Conservation (phyloP, 2,797 vertebrate genomes). For the Spheniscus humboldti region DNA sequence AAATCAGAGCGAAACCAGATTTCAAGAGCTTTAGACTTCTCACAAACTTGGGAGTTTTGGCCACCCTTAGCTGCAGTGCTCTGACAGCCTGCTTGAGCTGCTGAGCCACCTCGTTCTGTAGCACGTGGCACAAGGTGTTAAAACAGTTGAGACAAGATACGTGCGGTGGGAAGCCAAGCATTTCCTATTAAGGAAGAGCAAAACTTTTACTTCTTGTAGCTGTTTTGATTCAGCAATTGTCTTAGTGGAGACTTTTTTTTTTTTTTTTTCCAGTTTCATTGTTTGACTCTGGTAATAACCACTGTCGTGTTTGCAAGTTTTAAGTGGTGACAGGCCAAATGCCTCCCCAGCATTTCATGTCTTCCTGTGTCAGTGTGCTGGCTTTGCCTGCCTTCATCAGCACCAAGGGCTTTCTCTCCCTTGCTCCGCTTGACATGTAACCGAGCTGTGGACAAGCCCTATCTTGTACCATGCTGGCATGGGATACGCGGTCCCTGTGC, state of each 20-base stretch:
- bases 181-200: neutral
- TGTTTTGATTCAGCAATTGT: neutral
- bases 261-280: neutral
- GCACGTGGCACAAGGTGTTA: neutral
- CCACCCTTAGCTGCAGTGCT: neutral
- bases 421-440: neutral
- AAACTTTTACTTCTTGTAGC: neutral
- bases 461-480: neutral
- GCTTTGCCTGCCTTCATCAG: neutral
- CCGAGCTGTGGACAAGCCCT: neutral
- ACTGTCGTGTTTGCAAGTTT: neutral
- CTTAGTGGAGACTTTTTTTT: neutral
- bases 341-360: neutral
- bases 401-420: neutral
- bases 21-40: neutral
- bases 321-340: neutral
- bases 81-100: neutral
- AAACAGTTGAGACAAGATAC: neutral
- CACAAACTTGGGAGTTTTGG: neutral
- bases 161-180: neutral
- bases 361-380: neutral
- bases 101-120: neutral
- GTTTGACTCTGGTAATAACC: neutral
- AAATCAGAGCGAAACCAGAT: neutral
- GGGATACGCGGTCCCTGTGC: accelerated